A percentile compares a stretch with the other conserved stretches of the same genome.
Conservation (phyloP, 2,888 invertebrate genomes). For the Axea sp. region DNA sequence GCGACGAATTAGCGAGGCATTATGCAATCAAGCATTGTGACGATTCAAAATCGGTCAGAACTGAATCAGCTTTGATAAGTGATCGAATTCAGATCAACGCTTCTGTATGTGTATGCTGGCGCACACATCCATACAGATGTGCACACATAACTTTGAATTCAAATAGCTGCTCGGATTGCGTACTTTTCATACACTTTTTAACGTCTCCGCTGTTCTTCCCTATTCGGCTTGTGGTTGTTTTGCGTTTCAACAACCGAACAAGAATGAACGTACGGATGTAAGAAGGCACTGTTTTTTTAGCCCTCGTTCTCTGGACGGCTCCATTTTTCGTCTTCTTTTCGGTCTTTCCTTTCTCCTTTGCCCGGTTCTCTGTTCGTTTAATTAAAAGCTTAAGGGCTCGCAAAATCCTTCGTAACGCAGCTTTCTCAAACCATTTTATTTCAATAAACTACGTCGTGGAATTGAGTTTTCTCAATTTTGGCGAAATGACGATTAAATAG, state of each 20-base stretch:
- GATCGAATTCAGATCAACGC: slow-evolving; percentile 44
- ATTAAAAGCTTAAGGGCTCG: slow-evolving; percentile 57
- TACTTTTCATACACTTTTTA: slow-evolving; percentile 40
- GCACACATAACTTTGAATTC: slow-evolving; percentile 39
- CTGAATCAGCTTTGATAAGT: slow-evolving; percentile 55
- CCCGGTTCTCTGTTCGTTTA: slow-evolving; percentile 45
- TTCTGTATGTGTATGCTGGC: slow-evolving; percentile 19
- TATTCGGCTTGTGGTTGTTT: slow-evolving; percentile 15
- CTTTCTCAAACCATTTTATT: slow-evolving; percentile 38
- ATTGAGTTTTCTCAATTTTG: slow-evolving; percentile 48
- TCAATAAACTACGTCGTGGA: slow-evolving; percentile 25
- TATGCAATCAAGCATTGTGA: slow-evolving; percentile 23
- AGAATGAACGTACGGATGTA: slow-evolving; percentile 41
- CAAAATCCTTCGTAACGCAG: slow-evolving; percentile 41
- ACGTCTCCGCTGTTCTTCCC: slow-evolving; percentile 43
- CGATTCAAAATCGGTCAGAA: slow-evolving; percentile 40
- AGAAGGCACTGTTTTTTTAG: slow-evolving; percentile 53
- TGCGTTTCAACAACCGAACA: slow-evolving; percentile 24
- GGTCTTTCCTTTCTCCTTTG: slow-evolving; percentile 43
- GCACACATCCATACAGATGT: slow-evolving; percentile 26
- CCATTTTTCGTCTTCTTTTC: slow-evolving; percentile 56
- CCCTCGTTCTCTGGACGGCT: slow-evolving; percentile 27
- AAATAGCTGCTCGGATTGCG: slow-evolving; percentile 36
- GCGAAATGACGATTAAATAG: slow-evolving; percentile 21
- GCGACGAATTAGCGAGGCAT: slow-evolving; percentile 12